These are phyloP conservation scores for Drosophila tsacasi DNA, from an alignment of 1,140 invertebrate genomes.

Conservation along the genomic window DNA sequence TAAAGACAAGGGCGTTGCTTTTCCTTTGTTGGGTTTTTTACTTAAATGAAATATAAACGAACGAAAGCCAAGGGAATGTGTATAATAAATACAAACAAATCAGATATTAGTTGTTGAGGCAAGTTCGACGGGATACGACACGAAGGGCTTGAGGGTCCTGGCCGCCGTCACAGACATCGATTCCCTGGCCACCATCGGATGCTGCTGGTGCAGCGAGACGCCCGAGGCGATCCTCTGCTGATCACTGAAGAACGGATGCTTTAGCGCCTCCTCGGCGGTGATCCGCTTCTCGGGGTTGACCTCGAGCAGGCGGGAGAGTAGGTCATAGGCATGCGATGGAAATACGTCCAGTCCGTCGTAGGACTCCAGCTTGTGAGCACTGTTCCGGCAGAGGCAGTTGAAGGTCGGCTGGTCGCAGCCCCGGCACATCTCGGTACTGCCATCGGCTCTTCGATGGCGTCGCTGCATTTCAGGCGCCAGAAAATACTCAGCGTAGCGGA, in stretches of 20 bases:
- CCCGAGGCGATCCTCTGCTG: slow-evolving; percentile 57
- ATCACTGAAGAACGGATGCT: slow-evolving; percentile 93
- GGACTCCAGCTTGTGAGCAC: slow-evolving; percentile 51
- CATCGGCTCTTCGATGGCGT: slow-evolving; percentile 62
- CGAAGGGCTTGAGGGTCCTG: slow-evolving; percentile 42
- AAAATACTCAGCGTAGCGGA: slow-evolving; percentile 76
- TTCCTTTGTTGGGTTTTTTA: not conserved
- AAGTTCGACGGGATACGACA: slow-evolving; percentile 16
- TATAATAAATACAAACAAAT: slow-evolving; percentile 8
- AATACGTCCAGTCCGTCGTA: slow-evolving; percentile 72
- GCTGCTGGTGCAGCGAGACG: slow-evolving; percentile 28
- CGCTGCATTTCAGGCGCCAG: slow-evolving; percentile 59
- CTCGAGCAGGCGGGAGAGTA: slow-evolving; percentile 99
- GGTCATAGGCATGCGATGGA: slow-evolving; percentile 93
- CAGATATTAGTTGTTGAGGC: not conserved
- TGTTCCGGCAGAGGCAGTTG: slow-evolving; percentile 76
- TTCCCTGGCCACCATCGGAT: slow-evolving; percentile 27
- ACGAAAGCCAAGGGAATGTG: slow-evolving; percentile 3
- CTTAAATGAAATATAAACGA: slow-evolving; percentile 4
- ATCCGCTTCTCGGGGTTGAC: slow-evolving; percentile 99
- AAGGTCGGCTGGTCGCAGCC: slow-evolving; percentile 75
- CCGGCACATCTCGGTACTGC: slow-evolving; percentile 68
- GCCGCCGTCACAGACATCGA: slow-evolving; percentile 27
- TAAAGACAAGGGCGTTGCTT: not conserved
- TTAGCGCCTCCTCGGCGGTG: slow-evolving; percentile 98